Conservation (phyloP, 2,113 vertebrate species). For the Syngnathus floridae region DNA sequence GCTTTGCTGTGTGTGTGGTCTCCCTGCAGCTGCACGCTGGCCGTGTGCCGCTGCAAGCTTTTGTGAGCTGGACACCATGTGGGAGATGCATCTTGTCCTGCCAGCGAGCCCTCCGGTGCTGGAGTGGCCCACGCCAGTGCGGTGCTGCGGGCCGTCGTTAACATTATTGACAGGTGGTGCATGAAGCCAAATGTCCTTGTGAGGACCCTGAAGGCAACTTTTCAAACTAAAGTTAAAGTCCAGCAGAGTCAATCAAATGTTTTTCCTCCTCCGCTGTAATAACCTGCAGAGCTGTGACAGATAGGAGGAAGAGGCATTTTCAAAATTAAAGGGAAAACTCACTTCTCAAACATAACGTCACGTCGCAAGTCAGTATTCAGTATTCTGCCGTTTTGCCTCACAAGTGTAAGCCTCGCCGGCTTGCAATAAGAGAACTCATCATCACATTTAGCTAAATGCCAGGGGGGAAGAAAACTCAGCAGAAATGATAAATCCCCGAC, state of each 20-base stretch:
- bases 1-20: neutral
- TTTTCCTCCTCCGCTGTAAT: constrained; percentile 22
- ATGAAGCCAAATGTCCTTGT: constrained; percentile 59
- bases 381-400: neutral
- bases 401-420: neutral
- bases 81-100: constrained; percentile 52
- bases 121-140: constrained; percentile 32
- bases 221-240: constrained; percentile 45
- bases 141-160: constrained; percentile 50
- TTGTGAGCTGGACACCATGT: constrained; percentile 55
- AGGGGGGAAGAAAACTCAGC: neutral
- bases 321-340: neutral
- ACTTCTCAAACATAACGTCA: neutral
- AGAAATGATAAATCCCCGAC: constrained; percentile 37
- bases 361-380: neutral
- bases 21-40: constrained; percentile 19
- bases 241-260: constrained; percentile 23
- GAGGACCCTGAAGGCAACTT: constrained; percentile 47
- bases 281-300: constrained; percentile 6
- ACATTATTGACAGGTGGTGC: constrained; percentile 66
- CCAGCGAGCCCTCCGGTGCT: constrained; percentile 43
- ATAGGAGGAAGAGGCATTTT: neutral
- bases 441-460: neutral
- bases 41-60: constrained; percentile 23
- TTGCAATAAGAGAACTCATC: neutral